Evolutionary conservation across 2,113 vertebrate genomes (phyloP).

Genomic region (Scomber japonicus): DNA sequence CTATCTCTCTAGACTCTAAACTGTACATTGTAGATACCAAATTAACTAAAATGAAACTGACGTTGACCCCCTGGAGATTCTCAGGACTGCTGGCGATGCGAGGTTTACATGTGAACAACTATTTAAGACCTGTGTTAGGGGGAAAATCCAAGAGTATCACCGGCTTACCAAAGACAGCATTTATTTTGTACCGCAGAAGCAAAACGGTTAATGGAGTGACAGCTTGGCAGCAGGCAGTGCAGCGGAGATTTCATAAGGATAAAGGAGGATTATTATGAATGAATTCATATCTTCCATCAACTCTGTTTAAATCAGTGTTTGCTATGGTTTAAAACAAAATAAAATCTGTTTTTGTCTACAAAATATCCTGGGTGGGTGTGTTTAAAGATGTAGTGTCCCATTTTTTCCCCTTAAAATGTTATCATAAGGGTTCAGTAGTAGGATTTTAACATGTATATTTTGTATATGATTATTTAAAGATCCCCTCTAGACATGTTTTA

Average conservation of each 20-base stretch:
- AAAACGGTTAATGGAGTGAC: conserved; percentile 43
- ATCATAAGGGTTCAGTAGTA: too few species aligned
- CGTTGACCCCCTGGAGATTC: conserved; percentile 39
- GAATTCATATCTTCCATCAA: conserved; percentile 27
- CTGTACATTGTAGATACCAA: conserved; percentile 22
- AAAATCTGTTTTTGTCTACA: neutral
- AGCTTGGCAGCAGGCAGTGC: conserved; percentile 55
- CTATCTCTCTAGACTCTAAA: conserved; percentile 24
- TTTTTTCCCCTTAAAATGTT: too few species aligned
- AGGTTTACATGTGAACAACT: conserved; percentile 47
- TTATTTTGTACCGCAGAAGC: conserved; percentile 41
- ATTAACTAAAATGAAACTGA: conserved; percentile 44
- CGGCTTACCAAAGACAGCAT: conserved; percentile 57
- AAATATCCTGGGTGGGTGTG: neutral
- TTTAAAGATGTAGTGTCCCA: too few species aligned
- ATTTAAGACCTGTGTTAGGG: conserved; percentile 34
- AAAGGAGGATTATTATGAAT: conserved; percentile 58
- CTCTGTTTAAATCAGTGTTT: conserved; percentile 26
- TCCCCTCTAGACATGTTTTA: too few species aligned
- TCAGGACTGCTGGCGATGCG: conserved; percentile 19
- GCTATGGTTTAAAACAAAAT: conserved; percentile 14
- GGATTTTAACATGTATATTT: too few species aligned
- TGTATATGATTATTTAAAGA: too few species aligned
- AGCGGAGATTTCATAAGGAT: conserved; percentile 61
- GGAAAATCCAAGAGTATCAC: conserved; percentile 61